Base-by-base conservation (phyloP, 2,888 invertebrate genomes). In the Drosophila cracens region DNA sequence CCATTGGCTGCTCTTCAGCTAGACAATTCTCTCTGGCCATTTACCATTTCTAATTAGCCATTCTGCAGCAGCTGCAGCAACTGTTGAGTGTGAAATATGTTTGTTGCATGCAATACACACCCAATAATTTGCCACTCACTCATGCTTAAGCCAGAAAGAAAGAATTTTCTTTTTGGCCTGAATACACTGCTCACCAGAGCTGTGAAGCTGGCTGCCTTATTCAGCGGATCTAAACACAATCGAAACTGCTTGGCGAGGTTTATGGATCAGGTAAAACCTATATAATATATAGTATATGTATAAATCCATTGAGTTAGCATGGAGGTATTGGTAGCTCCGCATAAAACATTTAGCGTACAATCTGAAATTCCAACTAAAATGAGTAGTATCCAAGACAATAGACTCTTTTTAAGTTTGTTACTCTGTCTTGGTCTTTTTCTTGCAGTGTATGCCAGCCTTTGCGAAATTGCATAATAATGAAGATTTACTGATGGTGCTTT, bases 21-120 rank as follows among this genome's bases (percentile, higher is more conserved):
- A 38, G 27, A 18, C 43, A 51, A 36, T 46, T 25, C 46, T 31
- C 13, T 4, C 2, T 33, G 18, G 13, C 10, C 18, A 33, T 52
- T 51, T 51, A n/a, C 25, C 25, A 25, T 16, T 46, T 46, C 46
- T 46, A 46, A 46, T 46, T 63, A 40, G 29, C 49, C 51, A 16
- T 38, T 29, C 13, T 49, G 18, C 27, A 53, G 21, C 36, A 54
- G 25, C 51, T 56, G 43, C 46, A 29, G 62, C 34, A 25, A 38
- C 40, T 46, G 52, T 51, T 70, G 58, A 52, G 67, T 68, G 51
- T 31, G 40, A 66, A 51, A 40, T 34, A 68, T 27, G 36, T 51
- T 31, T 34, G 31, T 43, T 68, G 40, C 51, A 57, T 66, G 40
- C 51, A n/a, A 11, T 38, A 18, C 5, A 16, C 38, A 43, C 36